These are phyloP conservation scores for Eupeodes latifasciatus DNA, from an alignment of 2,888 invertebrate genomes.

Conservation along the genomic window DNA sequence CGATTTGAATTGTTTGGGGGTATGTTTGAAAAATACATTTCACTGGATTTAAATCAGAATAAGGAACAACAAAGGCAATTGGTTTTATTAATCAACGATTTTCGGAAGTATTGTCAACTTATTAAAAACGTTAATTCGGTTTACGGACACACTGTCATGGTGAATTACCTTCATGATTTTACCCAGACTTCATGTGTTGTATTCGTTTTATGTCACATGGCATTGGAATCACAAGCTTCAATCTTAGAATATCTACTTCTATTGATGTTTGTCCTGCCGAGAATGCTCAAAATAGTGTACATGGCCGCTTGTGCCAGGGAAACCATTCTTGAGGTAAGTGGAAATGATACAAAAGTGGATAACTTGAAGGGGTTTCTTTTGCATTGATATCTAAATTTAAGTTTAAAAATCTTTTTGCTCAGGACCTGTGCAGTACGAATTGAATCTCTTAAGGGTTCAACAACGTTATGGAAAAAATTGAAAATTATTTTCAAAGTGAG, in stretches of 20 bases:
- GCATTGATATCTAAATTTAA: no score
- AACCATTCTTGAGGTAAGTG: slow-evolving; percentile 79
- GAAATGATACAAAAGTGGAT: background rate
- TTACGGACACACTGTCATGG: slow-evolving; percentile 76
- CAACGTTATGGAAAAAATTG: no score
- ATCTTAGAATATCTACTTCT: slow-evolving; percentile 78
- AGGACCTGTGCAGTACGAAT: no score
- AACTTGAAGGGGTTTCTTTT: no score
- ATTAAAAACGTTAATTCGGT: slow-evolving; percentile 78
- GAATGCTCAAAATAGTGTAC: slow-evolving; percentile 79
- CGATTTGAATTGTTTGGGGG: slow-evolving; percentile 79
- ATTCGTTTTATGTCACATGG: slow-evolving; percentile 80
- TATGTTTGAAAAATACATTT: slow-evolving; percentile 75
- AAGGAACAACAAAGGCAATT: slow-evolving; percentile 47
- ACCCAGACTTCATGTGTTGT: slow-evolving; percentile 79
- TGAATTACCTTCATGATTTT: slow-evolving; percentile 81
- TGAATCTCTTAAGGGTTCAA: no score
- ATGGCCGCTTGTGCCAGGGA: slow-evolving; percentile 79
- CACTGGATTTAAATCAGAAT: background rate
- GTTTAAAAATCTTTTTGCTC: no score
- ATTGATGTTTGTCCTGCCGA: slow-evolving; percentile 78
- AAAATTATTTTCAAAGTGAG: no score
- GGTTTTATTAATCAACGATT: slow-evolving; percentile 69
- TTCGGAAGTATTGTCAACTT: slow-evolving; percentile 78
- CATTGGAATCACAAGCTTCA: slow-evolving; percentile 72